Conservation (phyloP, 2,888 invertebrate species). For the Drosophila robusta region DNA sequence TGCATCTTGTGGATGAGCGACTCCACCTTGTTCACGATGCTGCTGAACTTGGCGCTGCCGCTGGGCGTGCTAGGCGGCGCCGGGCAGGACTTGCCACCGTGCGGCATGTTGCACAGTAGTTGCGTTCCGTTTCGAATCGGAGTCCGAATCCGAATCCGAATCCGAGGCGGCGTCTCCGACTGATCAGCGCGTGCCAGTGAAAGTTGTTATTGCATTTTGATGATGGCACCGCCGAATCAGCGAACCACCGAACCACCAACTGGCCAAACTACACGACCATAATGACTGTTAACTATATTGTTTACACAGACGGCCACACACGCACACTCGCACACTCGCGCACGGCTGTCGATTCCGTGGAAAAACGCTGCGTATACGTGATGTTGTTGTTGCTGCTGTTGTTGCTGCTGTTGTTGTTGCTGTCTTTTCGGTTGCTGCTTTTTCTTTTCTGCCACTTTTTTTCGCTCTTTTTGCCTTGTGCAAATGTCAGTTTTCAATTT, state of each 20-base stretch:
- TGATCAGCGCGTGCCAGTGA: constrained; percentile 64
- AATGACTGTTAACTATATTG: constrained; percentile 66
- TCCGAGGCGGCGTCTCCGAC: constrained; percentile 8
- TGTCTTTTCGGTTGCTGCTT: constrained; percentile 23
- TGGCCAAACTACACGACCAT: constrained; percentile 68
- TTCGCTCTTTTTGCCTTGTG: constrained; percentile 8
- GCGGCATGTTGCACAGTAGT: constrained; percentile 73
- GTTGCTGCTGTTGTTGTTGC: constrained; percentile 15
- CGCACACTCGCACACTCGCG: constrained; percentile 8
- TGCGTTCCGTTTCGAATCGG: background rate
- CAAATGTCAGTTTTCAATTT: constrained; percentile 30
- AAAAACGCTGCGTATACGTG: constrained; percentile 61
- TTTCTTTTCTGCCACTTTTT: constrained; percentile 17
- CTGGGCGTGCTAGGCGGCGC: constrained; percentile 7
- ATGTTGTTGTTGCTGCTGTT: constrained; percentile 33
- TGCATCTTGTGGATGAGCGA: constrained; percentile 82
- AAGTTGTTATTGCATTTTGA: constrained; percentile 75
- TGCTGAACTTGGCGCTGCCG: constrained; percentile 69
- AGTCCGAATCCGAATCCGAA: too few relatives aligned
- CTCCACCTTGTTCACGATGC: constrained; percentile 83
- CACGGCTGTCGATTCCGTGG: constrained; percentile 34
- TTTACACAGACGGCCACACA: constrained; percentile 38
- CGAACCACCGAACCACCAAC: constrained; percentile 28
- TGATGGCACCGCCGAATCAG: constrained; percentile 5
- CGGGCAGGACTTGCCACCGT: constrained; percentile 70